phyloP scores from a whole-genome alignment of 2,888 invertebrate genomes.

The Smittia aterrima region DNA sequence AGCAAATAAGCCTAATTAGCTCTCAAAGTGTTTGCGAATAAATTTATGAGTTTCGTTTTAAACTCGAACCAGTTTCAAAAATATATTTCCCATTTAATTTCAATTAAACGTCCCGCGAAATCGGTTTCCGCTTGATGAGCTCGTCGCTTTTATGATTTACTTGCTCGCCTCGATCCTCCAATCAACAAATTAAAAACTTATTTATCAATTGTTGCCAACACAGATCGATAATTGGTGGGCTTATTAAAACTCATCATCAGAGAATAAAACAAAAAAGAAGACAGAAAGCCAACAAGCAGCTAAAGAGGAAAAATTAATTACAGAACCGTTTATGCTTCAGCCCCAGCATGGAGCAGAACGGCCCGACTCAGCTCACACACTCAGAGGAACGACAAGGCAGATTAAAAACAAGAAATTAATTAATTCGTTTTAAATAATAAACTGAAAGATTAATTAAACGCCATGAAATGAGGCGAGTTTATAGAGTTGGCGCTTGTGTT shows the following conservation, averaged over 20 bases:
- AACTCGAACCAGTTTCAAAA: not conserved
- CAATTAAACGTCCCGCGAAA: not conserved
- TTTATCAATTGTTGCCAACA: not conserved
- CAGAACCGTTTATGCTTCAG: not conserved
- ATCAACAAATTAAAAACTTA: not conserved
- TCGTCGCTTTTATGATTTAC: not conserved
- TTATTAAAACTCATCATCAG: not conserved
- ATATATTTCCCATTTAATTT: not conserved
- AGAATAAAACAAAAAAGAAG: not conserved
- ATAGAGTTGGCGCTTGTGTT: conserved; percentile 32
- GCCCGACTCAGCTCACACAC: not conserved
- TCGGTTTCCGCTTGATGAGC: not conserved
- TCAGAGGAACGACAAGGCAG: not conserved
- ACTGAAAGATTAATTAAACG: conserved; percentile 41
- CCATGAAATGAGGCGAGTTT: conserved; percentile 39
- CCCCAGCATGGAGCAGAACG: not conserved
- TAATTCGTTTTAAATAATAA: conserved; percentile 40
- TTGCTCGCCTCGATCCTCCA: not conserved
- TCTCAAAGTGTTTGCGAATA: not conserved
- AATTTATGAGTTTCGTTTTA: not conserved
- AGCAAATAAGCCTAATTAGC: conserved; percentile 1
- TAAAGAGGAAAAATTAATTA: not conserved
- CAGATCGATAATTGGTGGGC: not conserved
- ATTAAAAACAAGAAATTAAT: conserved; percentile 22
- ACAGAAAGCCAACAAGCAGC: not conserved